phyloP scores from a whole-genome alignment of 2,888 invertebrate species.

The Temnothorax rugatulus region DNA sequence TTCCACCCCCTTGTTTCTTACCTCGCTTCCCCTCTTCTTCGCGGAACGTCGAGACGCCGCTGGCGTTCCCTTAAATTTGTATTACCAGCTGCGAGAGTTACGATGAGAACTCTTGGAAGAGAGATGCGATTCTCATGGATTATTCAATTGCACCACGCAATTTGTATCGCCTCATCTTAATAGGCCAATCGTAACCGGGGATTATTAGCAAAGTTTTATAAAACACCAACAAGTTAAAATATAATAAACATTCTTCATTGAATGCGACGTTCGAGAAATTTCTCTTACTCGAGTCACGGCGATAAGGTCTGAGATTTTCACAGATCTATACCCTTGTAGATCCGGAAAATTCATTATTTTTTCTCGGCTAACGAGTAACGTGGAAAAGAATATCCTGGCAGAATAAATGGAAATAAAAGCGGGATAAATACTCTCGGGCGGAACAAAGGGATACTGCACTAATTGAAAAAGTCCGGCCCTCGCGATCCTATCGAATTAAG shows the following conservation, averaged over 20 bases:
- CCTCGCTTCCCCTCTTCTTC: conserved; percentile 35
- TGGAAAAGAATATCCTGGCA: conserved; percentile 24
- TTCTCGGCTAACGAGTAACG: conserved; percentile 42
- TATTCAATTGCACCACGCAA: conserved; percentile 74
- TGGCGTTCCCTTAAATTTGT: conserved; percentile 75
- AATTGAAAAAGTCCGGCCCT: conserved; percentile 68
- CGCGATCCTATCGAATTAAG: conserved; percentile 54
- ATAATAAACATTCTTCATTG: neutral
- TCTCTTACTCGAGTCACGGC: neutral
- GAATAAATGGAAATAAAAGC: conserved; percentile 37
- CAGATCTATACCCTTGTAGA: neutral
- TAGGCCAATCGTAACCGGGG: conserved; percentile 31
- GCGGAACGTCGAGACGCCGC: conserved; percentile 37
- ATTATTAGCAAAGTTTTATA: conserved; percentile 43
- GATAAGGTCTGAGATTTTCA: neutral
- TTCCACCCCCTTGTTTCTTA: conserved; percentile 36
- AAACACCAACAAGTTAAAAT: neutral
- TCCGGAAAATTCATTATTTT: conserved; percentile 44
- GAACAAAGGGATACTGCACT: conserved; percentile 54
- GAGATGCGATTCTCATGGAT: conserved; percentile 70
- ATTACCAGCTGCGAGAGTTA: conserved; percentile 72
- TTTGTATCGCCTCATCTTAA: conserved; percentile 63
- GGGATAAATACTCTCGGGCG: conserved; percentile 31
- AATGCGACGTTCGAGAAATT: neutral
- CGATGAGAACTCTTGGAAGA: conserved; percentile 55